Conservation (phyloP, 2,888 invertebrate species). For the Graphium colonna region DNA sequence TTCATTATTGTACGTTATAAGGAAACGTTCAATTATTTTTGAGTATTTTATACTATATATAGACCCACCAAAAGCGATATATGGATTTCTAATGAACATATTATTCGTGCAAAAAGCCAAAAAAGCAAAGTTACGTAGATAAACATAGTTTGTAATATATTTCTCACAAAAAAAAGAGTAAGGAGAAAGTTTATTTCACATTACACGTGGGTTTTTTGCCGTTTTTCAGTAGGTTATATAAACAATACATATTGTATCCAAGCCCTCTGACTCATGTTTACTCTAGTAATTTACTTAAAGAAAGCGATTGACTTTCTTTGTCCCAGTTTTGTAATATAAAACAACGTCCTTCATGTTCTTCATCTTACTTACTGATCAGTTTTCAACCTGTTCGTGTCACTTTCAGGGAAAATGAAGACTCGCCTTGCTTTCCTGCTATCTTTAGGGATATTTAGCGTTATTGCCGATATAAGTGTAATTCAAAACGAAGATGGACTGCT, state of each 20-base stretch:
- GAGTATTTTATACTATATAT: too few species aligned
- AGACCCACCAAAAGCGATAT: too few species aligned
- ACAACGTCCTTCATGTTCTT: slow-evolving; percentile 25
- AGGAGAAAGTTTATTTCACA: too few species aligned
- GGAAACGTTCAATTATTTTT: too few species aligned
- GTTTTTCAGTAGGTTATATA: not conserved
- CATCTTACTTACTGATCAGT: slow-evolving; percentile 26
- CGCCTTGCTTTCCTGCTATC: slow-evolving; percentile 40
- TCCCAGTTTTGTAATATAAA: slow-evolving; percentile 59
- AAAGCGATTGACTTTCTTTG: slow-evolving; percentile 58
- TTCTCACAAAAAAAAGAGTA: too few species aligned
- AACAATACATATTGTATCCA: not conserved
- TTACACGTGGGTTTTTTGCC: not conserved
- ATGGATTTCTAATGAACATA: too few species aligned
- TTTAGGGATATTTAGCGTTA: slow-evolving; percentile 43
- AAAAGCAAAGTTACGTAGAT: too few species aligned
- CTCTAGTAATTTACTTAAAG: slow-evolving; percentile 39
- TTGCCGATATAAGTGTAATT: slow-evolving; percentile 43
- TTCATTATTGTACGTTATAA: too few species aligned
- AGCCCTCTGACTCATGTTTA: not conserved
- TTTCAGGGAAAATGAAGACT: slow-evolving; percentile 64
- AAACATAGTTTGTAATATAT: too few species aligned
- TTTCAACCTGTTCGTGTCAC: slow-evolving; percentile 30
- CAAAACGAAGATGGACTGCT: slow-evolving; percentile 35
- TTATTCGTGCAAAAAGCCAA: too few species aligned